Evolutionary conservation across 2,888 invertebrate species (phyloP), one percentile per base, ranked within the genome.

Genomic region (Phyllotreta striolata): DNA sequence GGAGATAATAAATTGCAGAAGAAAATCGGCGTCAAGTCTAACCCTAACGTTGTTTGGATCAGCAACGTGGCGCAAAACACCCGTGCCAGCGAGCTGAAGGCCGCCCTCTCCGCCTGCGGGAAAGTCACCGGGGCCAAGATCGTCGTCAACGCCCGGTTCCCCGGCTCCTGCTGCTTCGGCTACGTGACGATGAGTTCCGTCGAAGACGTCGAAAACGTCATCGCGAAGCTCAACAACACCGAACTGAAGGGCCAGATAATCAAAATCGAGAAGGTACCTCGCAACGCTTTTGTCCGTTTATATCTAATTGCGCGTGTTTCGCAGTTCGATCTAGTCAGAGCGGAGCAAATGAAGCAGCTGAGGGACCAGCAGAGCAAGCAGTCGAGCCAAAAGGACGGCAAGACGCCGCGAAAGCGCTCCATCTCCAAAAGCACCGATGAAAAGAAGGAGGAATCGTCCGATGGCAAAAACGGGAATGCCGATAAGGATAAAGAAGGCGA

Each of bases 101-200:
- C 93, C 59, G 88, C 95, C 38, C 93, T 97, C 79, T 93, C 93
- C 60, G 92, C 93, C 78, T 91, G 92, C 84, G 97, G 96, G 75
- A 96, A 96, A 88, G 96, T 96, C 49, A 88, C 95, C 74, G 95
- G 95, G 65, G 97, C 97, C 0, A 98, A 98, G 84, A 95, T 98
- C 34, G 97, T 98, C 3, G 97, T 96, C 0, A 97, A 96, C 80
- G 95, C 96, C 0, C 88, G 92, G 68, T 94, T 93, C 9, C 96
- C 96, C 0, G 95, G 95, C 1, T 92, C 95, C 0, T 89, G 94
- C 62, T 96, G 96, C 80, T 98, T 96, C 77, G 98, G 98, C 35
- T 96, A 96, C 80, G 95, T 98, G 3, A 96, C 96, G 0, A 96
- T 98, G 96, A 91, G 91, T 0, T 91, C 93, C 13, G 88, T 91